A percentile compares a stretch with the other conserved stretches of the same genome.
These are phyloP conservation scores for Drosophila rellima DNA, from an alignment of 2,888 invertebrate species.

Conservation along the genomic window DNA sequence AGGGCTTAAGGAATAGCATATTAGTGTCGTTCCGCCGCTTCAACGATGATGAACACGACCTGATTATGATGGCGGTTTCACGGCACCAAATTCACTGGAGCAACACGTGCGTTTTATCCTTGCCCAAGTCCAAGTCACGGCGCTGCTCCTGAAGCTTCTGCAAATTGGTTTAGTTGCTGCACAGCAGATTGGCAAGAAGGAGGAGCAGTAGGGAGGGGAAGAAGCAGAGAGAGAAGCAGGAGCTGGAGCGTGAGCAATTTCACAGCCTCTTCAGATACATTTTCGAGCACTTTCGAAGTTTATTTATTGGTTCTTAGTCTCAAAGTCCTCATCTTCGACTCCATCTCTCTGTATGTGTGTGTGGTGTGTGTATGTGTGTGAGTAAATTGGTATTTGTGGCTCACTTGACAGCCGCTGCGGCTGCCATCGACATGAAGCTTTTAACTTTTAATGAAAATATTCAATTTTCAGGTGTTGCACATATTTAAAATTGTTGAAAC, in stretches of 20 bases:
- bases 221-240: neutral
- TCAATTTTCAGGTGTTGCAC: conserved; percentile 76
- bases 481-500: conserved; percentile 67
- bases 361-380: neutral
- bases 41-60: conserved; percentile 48
- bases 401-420: conserved; percentile 41
- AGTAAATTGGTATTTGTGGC: conserved; percentile 37
- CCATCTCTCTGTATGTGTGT: conserved; percentile 1
- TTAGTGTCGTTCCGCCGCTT: conserved; percentile 55
- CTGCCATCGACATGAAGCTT: conserved; percentile 57
- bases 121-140: conserved; percentile 30
- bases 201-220: neutral
- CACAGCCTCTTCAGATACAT: conserved; percentile 38
- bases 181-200: neutral
- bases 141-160: conserved; percentile 45
- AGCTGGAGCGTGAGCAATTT: conserved; percentile 5
- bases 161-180: conserved; percentile 60
- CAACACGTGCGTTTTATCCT: conserved; percentile 60
- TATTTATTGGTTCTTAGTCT: conserved; percentile 70
- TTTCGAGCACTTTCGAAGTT: conserved; percentile 71
- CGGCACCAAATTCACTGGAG: conserved; percentile 25
- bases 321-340: conserved; percentile 14
- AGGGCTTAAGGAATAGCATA: conserved; percentile 42
- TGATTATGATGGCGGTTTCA: conserved; percentile 53
- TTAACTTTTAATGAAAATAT: conserved; percentile 82